Percentiles rank a stretch among this genome's conserved stretches.
Evolutionary conservation across 2,888 invertebrate species (phyloP).

Genomic region (Acanthosepion lycidas): DNA sequence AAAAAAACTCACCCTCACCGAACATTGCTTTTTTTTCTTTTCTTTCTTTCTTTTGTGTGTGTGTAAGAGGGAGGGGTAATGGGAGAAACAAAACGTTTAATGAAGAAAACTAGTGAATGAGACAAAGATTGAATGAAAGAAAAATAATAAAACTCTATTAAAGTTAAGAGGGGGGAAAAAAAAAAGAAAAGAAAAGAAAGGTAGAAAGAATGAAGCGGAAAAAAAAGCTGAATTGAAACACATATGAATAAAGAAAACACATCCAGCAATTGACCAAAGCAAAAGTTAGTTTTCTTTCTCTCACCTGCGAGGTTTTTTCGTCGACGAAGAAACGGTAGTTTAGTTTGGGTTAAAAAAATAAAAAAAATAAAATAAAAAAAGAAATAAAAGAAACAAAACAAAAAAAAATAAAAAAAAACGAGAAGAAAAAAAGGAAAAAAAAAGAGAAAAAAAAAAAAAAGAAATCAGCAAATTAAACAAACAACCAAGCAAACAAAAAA

Average conservation of each 20-base stretch:
- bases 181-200: not conserved
- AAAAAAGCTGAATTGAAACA: not conserved
- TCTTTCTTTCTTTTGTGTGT: no score
- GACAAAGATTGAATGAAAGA: not conserved
- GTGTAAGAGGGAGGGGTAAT: no score
- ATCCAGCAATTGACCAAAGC: not conserved
- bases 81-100: not conserved
- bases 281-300: not conserved
- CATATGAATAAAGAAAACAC: not conserved
- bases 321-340: not conserved
- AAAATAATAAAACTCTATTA: not conserved
- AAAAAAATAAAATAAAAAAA: not conserved
- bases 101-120: not conserved
- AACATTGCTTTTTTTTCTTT: no score
- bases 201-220: not conserved
- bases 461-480: not conserved
- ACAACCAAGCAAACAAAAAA: not conserved
- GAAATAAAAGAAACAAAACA: not conserved
- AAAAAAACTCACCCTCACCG: no score
- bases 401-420: not conserved
- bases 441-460: not conserved
- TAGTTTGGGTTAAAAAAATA: not conserved
- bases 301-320: not conserved
- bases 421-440: no score
- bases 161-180: not conserved